Base-by-base conservation (phyloP, 2,888 invertebrate genomes). In the Abrostola tripartita region DNA sequence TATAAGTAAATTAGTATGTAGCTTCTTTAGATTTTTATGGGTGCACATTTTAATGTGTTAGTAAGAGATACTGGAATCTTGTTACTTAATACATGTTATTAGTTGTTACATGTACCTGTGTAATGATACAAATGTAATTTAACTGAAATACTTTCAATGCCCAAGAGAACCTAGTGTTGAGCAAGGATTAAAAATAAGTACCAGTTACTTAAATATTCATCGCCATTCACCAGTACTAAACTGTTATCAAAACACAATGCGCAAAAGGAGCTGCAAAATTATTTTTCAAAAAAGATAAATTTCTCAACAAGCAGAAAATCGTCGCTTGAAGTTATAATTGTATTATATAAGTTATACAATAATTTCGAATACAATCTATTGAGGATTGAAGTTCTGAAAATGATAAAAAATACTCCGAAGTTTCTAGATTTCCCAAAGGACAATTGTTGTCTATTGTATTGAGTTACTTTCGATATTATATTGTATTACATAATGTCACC, bases 291-390 rank as follows among this genome's bases (percentile, higher is more conserved):
- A 47, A 40, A 14, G 11, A 37, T 11, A 42, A 44, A 60, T 9
- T 58, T 52, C 8, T n/a, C 47, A 7, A 52, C 40, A 52, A 36
- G 40, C 36, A 41, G 6, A 40, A 59, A 58, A 35, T 47, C 37
- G 8, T 37, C 0, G 40, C 7, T 12, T 47, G 11, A 50, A 70
- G 37, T 60, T 47, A 49, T 62, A 47, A 54, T 24, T 24, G 24
- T 24, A 24, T 24, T 24, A 24, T 24, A 24, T 24, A 24, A 24
- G 24, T 24, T 24, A 24, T 24, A 24, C 24, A 68, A 44, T 68
- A 49, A 60, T 63, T 72, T 73, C 60, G 64, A 71, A 73, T 64
- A 24, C 24, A 61, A 64, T 68, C 54, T 54, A n/a, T 51, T 14
- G 58, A 64, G 63, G 49, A 68, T 59, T 59, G 57, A 58, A 55